phyloP scores from a whole-genome alignment of 2,888 invertebrate genomes.

The Biston betularia region DNA sequence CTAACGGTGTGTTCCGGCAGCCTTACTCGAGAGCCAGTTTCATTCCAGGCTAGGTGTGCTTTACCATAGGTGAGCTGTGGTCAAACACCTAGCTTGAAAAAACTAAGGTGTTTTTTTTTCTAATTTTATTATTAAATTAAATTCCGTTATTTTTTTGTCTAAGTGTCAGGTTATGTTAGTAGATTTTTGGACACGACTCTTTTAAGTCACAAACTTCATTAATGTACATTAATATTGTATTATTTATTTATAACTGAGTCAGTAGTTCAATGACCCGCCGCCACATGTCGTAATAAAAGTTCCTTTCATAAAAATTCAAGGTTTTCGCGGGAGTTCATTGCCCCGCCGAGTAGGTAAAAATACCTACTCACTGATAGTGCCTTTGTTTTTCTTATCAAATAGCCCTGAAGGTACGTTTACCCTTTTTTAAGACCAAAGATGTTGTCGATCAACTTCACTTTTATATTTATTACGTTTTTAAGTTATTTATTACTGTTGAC shows the following conservation, averaged over 20 bases:
- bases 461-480: constrained; percentile 38
- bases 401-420: constrained; percentile 79
- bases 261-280: neutral
- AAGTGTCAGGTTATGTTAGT: too few relatives aligned
- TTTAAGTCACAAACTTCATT: too few relatives aligned
- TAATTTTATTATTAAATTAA: too few relatives aligned
- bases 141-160: too few relatives aligned
- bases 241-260: neutral
- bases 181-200: too few relatives aligned
- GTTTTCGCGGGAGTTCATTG: constrained; percentile 45
- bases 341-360: constrained; percentile 46
- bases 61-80: too few relatives aligned
- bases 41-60: too few relatives aligned
- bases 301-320: constrained; percentile 55
- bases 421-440: constrained; percentile 65
- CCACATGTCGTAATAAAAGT: constrained; percentile 19
- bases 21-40: too few relatives aligned
- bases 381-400: constrained; percentile 68
- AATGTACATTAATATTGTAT: too few relatives aligned
- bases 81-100: too few relatives aligned
- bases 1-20: too few relatives aligned
- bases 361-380: constrained; percentile 60
- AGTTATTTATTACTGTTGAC: constrained; percentile 35
- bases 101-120: too few relatives aligned
- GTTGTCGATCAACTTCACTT: constrained; percentile 43